Base-by-base conservation (phyloP, 2,797 vertebrate species). In the Mormyrops attenuatus region DNA sequence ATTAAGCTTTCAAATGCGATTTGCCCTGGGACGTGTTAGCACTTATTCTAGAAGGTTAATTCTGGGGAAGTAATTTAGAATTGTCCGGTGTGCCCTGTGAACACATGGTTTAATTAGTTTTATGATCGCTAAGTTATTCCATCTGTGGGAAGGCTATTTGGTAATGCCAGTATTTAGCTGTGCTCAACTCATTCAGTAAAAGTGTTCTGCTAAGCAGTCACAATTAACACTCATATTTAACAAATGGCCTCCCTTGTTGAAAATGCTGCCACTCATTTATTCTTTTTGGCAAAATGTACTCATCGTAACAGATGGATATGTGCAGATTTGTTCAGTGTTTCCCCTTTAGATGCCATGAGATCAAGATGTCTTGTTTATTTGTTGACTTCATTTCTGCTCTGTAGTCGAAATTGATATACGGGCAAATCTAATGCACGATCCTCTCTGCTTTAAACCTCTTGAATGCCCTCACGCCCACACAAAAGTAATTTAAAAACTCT, bases 61-160 rank as follows among this genome's bases (percentile, higher is more conserved):
- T 80, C 73, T 9, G 38, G 34, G 38, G 73, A 80, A 80, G 73
- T 80, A 44, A 80, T 80, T 80, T 80, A 41, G 73, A 80, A 80
- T 80, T 80, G 73, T 80, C 73, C 73, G 20, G 73, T 80, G 73
- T 80, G 73, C 73, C 73, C 73, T 80, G 34, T 44, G 73, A 80
- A 80, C 73, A 44, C 73, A 49, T 85, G 41, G n/a, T 85, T 85
- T 85, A 50, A 85, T 50, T 85, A 50, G 82, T 85, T 85, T 85
- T 85, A 85, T 85, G 82, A 85, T 50, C 20, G 82, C 82, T 85
- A 30, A 26, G 44, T 85, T 85, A 44, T 80, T 80, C 47, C 47
- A 44, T 49, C 47, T 85, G n/a, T 85, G 47, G 82, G 41, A 85
- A 49, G 82, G 82, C 15, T 49, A 49, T 22, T 85, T 22, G 82